Evolutionary conservation across 2,797 vertebrate genomes (phyloP), one percentile per base, ranked within the genome.

Genomic region (Cygnus olor): DNA sequence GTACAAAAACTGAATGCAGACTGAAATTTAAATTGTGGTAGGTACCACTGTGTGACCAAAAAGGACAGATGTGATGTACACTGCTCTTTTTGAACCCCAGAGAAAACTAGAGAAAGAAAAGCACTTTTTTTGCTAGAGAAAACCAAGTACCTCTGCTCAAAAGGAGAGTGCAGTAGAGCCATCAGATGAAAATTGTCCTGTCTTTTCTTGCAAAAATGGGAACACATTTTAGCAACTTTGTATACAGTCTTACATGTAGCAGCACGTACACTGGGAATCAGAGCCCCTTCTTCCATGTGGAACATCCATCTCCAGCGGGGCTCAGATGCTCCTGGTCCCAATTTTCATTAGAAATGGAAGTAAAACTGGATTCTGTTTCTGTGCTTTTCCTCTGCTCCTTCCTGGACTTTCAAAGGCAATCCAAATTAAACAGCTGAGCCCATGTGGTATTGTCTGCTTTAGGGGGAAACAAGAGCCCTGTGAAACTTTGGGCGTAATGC

Each of bases 291-390:
- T 82, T 61, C 93, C 78, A 79, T 6, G 19, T 79, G 90, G 84
- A 95, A 91, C 65, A 87, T 73, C 51, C 64, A 77, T 93, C 60
- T 95, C 81, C 74, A 83, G 83, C 64, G 64, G 73, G 97, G 96
- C 83, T 78, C 82, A 96, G 88, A 54, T 89, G 85, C 65, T 88
- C 89, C 94, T 98, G 97, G 97, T 97, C 98, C 98, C 97, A 64
- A 88, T 88, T 80, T 86, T 78, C 77, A 16, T 88, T 85, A 93
- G 47, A 87, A 96, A 80, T 90, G 27, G 89, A 96, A 95, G 93
- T 86, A 94, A 95, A 97, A 84, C 73, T 89, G 80, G 54, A 70
- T 85, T 80, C 64, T 64, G 68, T 90, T 95, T 79, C 77, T 94
- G 68, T 92, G 81, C 88, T 93, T 95, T 85, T 68, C 84, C 82